Evolutionary conservation across 2,113 vertebrate species (phyloP).

Genomic region (Capricornis sumatraensis): DNA sequence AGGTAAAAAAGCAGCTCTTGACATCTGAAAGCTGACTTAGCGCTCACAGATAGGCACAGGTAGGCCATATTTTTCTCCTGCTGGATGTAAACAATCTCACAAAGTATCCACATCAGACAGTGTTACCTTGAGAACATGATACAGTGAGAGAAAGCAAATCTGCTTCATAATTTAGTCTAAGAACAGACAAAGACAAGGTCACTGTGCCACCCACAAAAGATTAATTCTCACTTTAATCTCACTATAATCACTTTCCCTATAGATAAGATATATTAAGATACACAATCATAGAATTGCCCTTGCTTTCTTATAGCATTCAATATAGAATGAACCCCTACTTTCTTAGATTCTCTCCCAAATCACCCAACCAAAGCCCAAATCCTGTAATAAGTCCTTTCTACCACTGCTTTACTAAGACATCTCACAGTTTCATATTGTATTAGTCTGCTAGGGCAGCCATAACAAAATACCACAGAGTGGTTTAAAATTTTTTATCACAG

Average conservation of each 20-base stretch:
- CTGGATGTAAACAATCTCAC: background rate
- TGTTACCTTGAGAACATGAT: constrained; percentile 12
- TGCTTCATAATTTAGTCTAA: background rate
- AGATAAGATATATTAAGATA: constrained; percentile 13
- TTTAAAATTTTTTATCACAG: constrained; percentile 5
- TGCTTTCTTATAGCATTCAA: constrained; percentile 8
- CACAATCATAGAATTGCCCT: background rate
- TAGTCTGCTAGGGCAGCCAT: background rate
- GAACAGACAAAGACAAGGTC: constrained; percentile 17
- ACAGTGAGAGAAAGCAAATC: constrained; percentile 8
- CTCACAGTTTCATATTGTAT: background rate
- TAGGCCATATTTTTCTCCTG: background rate
- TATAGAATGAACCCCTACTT: background rate
- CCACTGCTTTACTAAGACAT: background rate
- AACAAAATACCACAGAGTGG: constrained; percentile 5
- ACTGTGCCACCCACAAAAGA: background rate
- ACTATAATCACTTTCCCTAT: background rate
- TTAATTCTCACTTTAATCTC: background rate
- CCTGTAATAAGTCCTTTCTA: background rate
- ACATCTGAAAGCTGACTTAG: background rate
- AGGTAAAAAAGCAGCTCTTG: background rate
- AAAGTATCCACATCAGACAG: background rate
- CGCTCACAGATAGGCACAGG: background rate
- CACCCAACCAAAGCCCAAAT: background rate
- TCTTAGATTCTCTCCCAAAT: background rate